phyloP scores from a whole-genome alignment of 2,888 invertebrate genomes.

The Clivina fossor region DNA sequence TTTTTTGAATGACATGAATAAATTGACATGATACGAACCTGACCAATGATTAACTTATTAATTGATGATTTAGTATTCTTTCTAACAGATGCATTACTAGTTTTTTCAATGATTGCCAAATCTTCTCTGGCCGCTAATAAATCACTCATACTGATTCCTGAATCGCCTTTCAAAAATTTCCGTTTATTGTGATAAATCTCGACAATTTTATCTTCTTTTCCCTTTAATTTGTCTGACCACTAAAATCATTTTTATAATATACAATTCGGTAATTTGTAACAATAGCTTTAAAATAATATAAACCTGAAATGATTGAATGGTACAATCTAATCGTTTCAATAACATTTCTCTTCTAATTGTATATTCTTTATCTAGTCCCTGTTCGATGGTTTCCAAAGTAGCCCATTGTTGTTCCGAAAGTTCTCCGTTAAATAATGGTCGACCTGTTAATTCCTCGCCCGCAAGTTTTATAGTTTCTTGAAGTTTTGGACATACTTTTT shows the following conservation, averaged over 20 bases:
- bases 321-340: constrained; percentile 89
- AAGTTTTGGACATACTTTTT: constrained; percentile 72
- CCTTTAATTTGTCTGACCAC: constrained; percentile 83
- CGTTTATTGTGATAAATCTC: constrained; percentile 60
- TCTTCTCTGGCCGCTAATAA: constrained; percentile 83
- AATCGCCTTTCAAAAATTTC: constrained; percentile 58
- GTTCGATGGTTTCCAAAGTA: constrained; percentile 66
- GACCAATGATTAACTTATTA: constrained; percentile 87
- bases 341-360: constrained; percentile 81
- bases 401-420: constrained; percentile 84
- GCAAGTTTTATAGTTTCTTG: constrained; percentile 65
- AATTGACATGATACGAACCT: constrained; percentile 54
- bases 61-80: constrained; percentile 82
- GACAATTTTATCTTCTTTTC: constrained; percentile 71
- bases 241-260: constrained; percentile 52
- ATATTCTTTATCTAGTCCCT: constrained; percentile 80
- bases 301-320: constrained; percentile 94
- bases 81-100: constrained; percentile 81
- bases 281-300: constrained; percentile 8
- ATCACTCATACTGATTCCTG: constrained; percentile 72
- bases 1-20: neutral
- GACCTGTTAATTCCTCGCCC: constrained; percentile 66
- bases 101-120: constrained; percentile 87
- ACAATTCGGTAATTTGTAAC: constrained; percentile 7
- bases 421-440: constrained; percentile 72